Conservation (phyloP, 2,797 vertebrate genomes). For the Gymnopithys bicolor region DNA sequence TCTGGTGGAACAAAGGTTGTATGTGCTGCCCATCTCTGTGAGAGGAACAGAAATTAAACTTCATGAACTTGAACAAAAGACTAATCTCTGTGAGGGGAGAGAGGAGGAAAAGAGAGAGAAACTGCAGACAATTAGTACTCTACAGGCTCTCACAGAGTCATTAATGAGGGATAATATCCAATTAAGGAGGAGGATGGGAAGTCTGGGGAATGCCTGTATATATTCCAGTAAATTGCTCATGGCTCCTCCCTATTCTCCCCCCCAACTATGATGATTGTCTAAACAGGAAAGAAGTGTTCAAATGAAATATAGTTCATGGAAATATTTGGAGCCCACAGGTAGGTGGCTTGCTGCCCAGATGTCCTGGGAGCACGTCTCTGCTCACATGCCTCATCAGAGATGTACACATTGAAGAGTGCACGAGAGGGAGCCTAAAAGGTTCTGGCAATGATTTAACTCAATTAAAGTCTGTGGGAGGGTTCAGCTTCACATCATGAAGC, state of each 20-base stretch:
- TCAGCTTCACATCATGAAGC: slow-evolving; percentile 33
- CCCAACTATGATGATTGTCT: not conserved
- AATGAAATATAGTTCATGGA: slow-evolving; percentile 13
- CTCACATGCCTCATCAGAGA: slow-evolving; percentile 27
- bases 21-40: not conserved
- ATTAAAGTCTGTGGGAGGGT: slow-evolving; percentile 12
- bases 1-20: slow-evolving; percentile 36
- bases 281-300: not conserved
- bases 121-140: slow-evolving; percentile 57
- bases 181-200: slow-evolving; percentile 59
- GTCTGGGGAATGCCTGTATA: slow-evolving; percentile 41
- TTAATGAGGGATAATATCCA: slow-evolving; percentile 64
- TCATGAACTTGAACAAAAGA: slow-evolving; percentile 69
- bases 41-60: slow-evolving; percentile 66
- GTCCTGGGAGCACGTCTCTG: not conserved
- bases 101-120: slow-evolving; percentile 33
- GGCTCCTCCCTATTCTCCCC: slow-evolving; percentile 16
- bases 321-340: slow-evolving; percentile 37
- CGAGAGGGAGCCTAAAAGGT: not conserved
- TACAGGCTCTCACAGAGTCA: slow-evolving; percentile 53
- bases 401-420: not conserved
- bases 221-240: slow-evolving; percentile 38
- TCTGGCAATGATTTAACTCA: slow-evolving; percentile 51
- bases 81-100: slow-evolving; percentile 42
- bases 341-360: slow-evolving; percentile 40